These are phyloP conservation scores for Meghimatium bilineatum DNA, from an alignment of 2,888 invertebrate genomes.

Conservation along the genomic window DNA sequence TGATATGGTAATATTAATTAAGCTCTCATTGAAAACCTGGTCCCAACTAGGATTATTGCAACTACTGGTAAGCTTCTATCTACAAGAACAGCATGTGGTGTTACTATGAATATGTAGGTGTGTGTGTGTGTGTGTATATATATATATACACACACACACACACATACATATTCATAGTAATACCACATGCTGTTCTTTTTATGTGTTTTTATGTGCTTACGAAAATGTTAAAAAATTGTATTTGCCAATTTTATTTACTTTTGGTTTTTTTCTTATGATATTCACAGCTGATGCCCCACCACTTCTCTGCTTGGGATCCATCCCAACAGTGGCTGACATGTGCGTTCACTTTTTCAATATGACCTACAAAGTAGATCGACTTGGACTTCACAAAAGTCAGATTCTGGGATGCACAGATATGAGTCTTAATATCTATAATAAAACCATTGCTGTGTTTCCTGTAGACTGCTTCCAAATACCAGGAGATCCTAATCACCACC, in stretches of 20 bases:
- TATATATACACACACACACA: no score
- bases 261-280: slow-evolving; percentile 2
- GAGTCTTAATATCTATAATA: slow-evolving; percentile 66
- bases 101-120: no score
- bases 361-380: slow-evolving; percentile 64
- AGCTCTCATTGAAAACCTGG: no score
- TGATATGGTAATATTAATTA: no score
- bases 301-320: slow-evolving; percentile 66
- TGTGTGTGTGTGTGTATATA: no score
- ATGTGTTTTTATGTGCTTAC: no score
- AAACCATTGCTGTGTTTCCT: slow-evolving; percentile 67
- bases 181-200: no score
- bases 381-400: slow-evolving; percentile 68
- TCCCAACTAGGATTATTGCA: no score
- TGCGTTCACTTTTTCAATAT: slow-evolving; percentile 70
- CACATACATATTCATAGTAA: no score
- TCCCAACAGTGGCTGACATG: slow-evolving; percentile 65
- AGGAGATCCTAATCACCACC: slow-evolving; percentile 57
- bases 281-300: slow-evolving; percentile 69
- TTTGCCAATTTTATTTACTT: not conserved
- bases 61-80: no score
- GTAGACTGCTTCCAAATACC: slow-evolving; percentile 72
- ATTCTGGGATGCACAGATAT: slow-evolving; percentile 67
- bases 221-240: no score
- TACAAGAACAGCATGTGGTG: no score